Base-by-base conservation (phyloP, 2,888 invertebrate species). In the Polietes domitor region DNA sequence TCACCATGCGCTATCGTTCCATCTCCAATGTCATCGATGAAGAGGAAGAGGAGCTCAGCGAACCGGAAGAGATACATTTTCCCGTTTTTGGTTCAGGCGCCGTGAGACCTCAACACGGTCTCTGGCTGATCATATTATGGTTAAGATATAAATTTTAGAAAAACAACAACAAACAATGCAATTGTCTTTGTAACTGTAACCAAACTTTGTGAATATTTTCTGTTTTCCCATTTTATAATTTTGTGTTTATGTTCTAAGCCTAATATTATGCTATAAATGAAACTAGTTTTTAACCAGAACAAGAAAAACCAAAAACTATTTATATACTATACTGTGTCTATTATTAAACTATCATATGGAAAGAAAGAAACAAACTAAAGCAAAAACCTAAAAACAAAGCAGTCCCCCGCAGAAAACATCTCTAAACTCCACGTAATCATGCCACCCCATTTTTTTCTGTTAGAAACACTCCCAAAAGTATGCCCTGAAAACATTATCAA, bases 61-160 rank as follows among this genome's bases (percentile, higher is more conserved):
- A 91, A 79, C 92, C 92, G 58, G 92, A 92, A 86, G 92, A 92
- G 88, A 92, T 92, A 80, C 92, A 92, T 86, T 92, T 92, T 86
- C 92, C 92, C 0, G 92, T 92, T 12, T 92, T 92, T 81, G 92
- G 91, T 71, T 85, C 41, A 6, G 0, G 63, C 65, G 19, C 15
- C 41, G 12, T 28, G 19, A 63, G 9, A n/a, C 15, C 9, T 17
- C 32, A 24, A n/a, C 55, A 32, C 72, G 50, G 15, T 55, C n/a
- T 15, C 43, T 77, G 74, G 73, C 63, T 79, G 68, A 17, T 12
- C 28, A 28, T 50, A 3, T 24, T 65, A 37, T 63, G 79, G 63
- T 75, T 81, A 55, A 78, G 65, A 58, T 79, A 17, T 78, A 78
- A 58, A 26, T 50, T 71, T 83, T 80, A 81, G 68, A n/a, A 65